Conservation (phyloP, 2,113 vertebrate species). For the Cephalopterus ornatus region DNA sequence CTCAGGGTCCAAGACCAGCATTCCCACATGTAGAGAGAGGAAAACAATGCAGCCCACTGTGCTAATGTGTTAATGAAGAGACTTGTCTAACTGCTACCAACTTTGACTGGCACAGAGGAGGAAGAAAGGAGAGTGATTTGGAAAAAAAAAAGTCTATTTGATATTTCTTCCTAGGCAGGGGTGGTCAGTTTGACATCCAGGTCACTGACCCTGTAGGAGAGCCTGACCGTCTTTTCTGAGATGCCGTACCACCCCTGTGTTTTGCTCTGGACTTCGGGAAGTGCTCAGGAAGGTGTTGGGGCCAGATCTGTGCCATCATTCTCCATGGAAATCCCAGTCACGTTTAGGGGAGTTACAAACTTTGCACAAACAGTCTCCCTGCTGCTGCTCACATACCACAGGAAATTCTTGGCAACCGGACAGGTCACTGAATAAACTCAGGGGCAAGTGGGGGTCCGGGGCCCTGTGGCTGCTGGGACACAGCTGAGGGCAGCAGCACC, state of each 20-base stretch:
- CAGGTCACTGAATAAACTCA: background rate
- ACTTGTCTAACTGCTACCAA: background rate
- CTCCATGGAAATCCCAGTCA: background rate
- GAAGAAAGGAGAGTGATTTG: background rate
- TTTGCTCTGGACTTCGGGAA: background rate
- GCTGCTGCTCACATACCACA: background rate
- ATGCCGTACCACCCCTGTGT: accelerated
- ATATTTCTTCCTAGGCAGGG: background rate
- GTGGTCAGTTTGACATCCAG: background rate
- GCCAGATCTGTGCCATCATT: background rate
- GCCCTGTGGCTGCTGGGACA: background rate
- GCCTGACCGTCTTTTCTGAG: background rate
- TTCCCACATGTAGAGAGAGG: slow-evolving; percentile 2
- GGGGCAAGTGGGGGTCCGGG: background rate
- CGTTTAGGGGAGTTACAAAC: background rate
- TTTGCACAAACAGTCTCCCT: background rate
- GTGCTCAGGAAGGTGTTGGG: background rate
- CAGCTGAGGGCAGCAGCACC: accelerated
- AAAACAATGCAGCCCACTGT: slow-evolving; percentile 22
- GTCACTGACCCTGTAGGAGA: background rate
- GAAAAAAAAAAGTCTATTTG: background rate
- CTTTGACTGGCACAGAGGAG: background rate
- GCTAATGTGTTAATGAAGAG: slow-evolving; percentile 37
- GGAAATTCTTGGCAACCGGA: background rate
- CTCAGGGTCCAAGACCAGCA: slow-evolving; percentile 16